These are phyloP conservation scores for Zophobas morio DNA, from an alignment of 1,140 invertebrate species.

Conservation along the genomic window DNA sequence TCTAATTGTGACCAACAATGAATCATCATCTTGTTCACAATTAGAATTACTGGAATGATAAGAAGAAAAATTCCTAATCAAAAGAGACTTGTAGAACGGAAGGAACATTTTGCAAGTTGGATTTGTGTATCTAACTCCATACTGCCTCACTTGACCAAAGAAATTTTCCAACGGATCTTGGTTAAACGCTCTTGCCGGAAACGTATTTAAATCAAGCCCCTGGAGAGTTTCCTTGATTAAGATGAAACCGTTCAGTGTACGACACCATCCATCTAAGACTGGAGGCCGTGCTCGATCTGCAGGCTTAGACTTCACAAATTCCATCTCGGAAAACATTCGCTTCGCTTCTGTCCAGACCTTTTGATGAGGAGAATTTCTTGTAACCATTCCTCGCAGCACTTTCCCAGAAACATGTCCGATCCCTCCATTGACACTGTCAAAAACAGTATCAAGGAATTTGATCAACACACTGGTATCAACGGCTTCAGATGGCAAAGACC, in stretches of 20 bases:
- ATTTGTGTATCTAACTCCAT: constrained; percentile 7
- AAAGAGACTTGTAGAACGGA: background rate
- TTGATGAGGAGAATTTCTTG: background rate
- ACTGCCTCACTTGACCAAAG: constrained; percentile 1
- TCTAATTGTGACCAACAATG: no score
- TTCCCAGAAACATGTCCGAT: background rate
- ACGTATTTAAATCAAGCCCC: background rate
- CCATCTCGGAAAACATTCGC: background rate
- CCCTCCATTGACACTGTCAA: constrained; percentile 19
- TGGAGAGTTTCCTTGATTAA: background rate
- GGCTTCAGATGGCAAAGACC: background rate
- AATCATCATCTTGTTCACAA: background rate
- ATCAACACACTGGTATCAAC: background rate
- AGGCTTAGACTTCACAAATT: background rate
- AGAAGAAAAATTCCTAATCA: background rate
- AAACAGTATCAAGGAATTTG: background rate
- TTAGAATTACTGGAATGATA: background rate
- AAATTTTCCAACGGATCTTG: constrained; percentile 10
- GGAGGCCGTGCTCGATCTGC: background rate
- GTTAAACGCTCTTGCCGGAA: background rate
- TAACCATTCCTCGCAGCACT: background rate
- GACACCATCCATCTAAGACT: background rate
- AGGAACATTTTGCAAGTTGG: background rate
- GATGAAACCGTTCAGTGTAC: background rate
- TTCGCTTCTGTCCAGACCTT: background rate